Evolutionary conservation across 2,888 invertebrate genomes (phyloP).

Genomic region (Cylloceria caligata): DNA sequence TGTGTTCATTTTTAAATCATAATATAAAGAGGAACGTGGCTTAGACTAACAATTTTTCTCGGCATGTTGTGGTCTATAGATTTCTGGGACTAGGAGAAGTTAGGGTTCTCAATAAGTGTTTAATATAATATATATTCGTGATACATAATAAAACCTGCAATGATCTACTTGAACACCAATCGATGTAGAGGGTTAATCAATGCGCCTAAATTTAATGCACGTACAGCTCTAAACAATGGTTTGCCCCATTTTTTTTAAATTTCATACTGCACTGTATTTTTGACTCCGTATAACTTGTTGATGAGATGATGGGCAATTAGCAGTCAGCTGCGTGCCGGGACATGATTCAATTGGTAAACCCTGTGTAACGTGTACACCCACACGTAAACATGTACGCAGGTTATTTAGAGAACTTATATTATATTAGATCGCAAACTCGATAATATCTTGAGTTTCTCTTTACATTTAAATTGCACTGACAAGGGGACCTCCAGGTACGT

Average conservation of each 20-base stretch:
- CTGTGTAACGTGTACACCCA: slow-evolving; percentile 38
- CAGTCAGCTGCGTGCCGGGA: slow-evolving; percentile 6
- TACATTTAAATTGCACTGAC: no score
- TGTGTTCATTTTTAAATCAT: not conserved
- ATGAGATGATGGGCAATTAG: slow-evolving; percentile 24
- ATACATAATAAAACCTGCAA: not conserved
- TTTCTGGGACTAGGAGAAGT: no score
- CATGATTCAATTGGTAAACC: slow-evolving; percentile 36
- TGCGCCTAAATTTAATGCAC: not conserved
- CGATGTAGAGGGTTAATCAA: not conserved
- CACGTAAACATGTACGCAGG: slow-evolving; percentile 19
- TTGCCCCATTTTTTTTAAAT: slow-evolving; percentile 44
- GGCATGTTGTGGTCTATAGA: no score
- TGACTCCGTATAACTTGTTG: slow-evolving; percentile 48
- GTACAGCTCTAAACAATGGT: not conserved
- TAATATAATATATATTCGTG: not conserved
- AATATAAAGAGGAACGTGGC: no score
- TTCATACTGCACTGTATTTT: slow-evolving; percentile 45
- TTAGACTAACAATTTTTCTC: no score
- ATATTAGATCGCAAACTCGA: slow-evolving; percentile 28
- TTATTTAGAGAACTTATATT: no score
- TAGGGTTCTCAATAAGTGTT: no score
- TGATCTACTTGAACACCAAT: not conserved
- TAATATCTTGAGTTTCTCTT: slow-evolving; percentile 55
- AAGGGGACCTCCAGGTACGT: no score